Evolutionary conservation across 2,888 invertebrate species (phyloP).

Genomic region (Pollenia angustigena): DNA sequence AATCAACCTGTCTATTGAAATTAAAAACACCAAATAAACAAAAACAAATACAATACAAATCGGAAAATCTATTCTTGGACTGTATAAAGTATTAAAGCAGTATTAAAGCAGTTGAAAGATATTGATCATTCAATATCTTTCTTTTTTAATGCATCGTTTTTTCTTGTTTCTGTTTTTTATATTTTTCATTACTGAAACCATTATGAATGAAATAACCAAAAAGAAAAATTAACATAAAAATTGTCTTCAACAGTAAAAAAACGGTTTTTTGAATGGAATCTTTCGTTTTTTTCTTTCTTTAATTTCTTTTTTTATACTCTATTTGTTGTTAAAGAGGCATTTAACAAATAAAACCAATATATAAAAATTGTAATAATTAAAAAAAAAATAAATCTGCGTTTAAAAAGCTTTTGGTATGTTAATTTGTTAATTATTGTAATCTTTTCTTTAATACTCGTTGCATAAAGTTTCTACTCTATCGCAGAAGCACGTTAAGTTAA

Average conservation of each 20-base stretch:
- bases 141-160: neutral
- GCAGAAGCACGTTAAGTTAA: too few species aligned
- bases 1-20: constrained; percentile 9
- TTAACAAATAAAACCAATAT: constrained; percentile 11
- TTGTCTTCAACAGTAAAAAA: neutral
- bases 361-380: neutral
- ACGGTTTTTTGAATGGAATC: constrained; percentile 48
- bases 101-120: too few species aligned
- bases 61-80: constrained; percentile 7
- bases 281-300: neutral
- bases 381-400: too few species aligned
- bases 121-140: constrained; percentile 37
- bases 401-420: constrained; percentile 18
- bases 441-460: too few species aligned
- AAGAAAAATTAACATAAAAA: neutral
- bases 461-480: too few species aligned
- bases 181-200: constrained; percentile 35
- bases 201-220: constrained; percentile 9
- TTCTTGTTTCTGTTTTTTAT: neutral
- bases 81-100: neutral
- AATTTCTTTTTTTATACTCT: neutral
- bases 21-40: neutral
- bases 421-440: constrained; percentile 9
- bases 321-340: neutral
- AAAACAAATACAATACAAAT: constrained; percentile 26